These are phyloP conservation scores for Nothoprocta perdicaria DNA, from an alignment of 2,113 vertebrate species.

Conservation along the genomic window DNA sequence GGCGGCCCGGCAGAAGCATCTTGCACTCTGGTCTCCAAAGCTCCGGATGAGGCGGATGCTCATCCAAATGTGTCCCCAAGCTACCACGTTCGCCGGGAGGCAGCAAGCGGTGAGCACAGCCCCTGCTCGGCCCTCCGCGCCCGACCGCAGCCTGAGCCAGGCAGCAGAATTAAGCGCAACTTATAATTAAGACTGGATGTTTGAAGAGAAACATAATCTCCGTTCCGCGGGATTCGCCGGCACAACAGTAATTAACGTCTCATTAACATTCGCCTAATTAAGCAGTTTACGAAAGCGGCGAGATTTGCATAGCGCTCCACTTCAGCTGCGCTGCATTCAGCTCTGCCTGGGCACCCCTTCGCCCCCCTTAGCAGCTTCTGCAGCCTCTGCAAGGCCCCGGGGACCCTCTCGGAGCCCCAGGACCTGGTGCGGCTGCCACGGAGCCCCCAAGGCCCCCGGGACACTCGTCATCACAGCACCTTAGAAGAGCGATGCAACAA, in stretches of 20 bases:
- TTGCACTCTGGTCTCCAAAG: background rate
- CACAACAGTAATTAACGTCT: constrained; percentile 87
- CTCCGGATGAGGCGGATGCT: background rate
- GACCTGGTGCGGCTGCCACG: background rate
- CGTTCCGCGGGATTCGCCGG: constrained; percentile 78
- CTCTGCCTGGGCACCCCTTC: constrained; percentile 49
- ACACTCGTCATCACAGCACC: too few species aligned
- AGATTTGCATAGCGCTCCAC: constrained; percentile 74
- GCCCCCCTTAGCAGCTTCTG: constrained; percentile 58
- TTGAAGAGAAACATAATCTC: constrained; percentile 86
- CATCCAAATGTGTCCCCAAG: fast-evolving
- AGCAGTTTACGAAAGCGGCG: constrained; percentile 84
- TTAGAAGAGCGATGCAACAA: background rate
- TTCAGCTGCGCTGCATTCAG: constrained; percentile 65
- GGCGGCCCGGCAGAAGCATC: background rate
- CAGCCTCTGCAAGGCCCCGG: background rate
- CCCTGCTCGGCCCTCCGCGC: background rate
- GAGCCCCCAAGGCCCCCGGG: too few species aligned
- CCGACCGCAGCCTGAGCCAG: constrained; percentile 33
- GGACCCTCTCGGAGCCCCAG: background rate
- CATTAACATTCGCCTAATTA: constrained; percentile 87
- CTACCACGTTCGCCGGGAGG: background rate
- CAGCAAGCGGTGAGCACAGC: background rate
- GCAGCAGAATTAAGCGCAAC: constrained; percentile 75
- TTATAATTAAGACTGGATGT: constrained; percentile 85